Percentiles rank a stretch among this genome's conserved stretches.
Evolutionary conservation across 2,113 vertebrate species (phyloP).

Genomic region (Gracilinanus agilis): DNA sequence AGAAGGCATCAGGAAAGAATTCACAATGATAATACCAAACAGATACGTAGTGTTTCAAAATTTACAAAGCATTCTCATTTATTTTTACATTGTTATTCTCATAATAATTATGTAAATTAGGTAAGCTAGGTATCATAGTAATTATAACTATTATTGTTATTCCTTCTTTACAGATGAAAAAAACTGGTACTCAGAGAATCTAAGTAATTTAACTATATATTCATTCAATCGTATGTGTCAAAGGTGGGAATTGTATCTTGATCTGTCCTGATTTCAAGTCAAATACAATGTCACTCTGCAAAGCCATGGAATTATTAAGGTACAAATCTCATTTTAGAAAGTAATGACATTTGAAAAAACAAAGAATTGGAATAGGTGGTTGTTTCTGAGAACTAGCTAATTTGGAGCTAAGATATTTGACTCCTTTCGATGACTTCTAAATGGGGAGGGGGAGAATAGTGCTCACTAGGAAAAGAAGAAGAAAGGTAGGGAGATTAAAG

Average conservation of each 20-base stretch:
- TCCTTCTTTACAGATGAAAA: neutral
- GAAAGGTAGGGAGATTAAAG: neutral
- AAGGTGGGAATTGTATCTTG: neutral
- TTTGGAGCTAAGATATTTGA: neutral
- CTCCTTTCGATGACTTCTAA: neutral
- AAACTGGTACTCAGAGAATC: neutral
- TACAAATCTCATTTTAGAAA: neutral
- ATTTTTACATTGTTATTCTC: too few species aligned
- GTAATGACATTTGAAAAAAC: neutral
- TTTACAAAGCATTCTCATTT: too few species aligned
- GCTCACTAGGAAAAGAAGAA: accelerated
- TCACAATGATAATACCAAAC: too few species aligned
- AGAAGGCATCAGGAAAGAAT: too few species aligned
- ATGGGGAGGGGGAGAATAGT: accelerated
- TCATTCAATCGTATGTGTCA: neutral
- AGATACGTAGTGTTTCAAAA: too few species aligned
- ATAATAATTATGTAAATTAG: too few species aligned
- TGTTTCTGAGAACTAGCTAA: neutral
- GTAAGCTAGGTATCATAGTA: too few species aligned
- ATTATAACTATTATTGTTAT: neutral
- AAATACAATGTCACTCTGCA: neutral
- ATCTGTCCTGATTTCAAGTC: neutral
- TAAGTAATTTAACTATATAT: neutral
- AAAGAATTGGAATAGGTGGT: neutral
- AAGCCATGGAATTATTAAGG: neutral